A percentile compares a stretch with the other conserved stretches of the same genome.
Conservation (phyloP, 2,113 vertebrate genomes). For the Psettodes erumei region DNA sequence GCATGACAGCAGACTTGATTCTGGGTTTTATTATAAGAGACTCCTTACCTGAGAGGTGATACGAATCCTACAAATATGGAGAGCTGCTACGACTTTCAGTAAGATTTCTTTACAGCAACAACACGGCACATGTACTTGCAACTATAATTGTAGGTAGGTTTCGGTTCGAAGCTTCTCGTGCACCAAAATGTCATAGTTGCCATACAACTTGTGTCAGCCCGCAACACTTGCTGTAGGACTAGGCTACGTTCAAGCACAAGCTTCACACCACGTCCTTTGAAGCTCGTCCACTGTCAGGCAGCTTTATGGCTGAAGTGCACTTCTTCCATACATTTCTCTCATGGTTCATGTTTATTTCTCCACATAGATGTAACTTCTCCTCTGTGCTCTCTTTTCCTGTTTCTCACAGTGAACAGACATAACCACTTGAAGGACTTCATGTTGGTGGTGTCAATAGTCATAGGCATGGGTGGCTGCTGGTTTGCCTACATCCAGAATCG, state of each 20-base stretch:
- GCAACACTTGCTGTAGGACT: conserved; percentile 32
- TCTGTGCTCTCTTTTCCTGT: conserved; percentile 3
- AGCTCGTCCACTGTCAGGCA: neutral
- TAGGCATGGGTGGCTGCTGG: conserved; percentile 98
- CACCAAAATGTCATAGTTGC: conserved; percentile 21
- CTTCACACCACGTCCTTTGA: conserved; percentile 38
- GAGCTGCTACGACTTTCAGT: conserved; percentile 12
- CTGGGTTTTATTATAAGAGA: neutral
- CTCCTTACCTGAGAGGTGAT: neutral
- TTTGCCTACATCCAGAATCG: conserved; percentile 99
- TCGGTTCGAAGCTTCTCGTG: neutral
- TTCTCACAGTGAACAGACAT: conserved; percentile 90
- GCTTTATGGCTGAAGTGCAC: conserved; percentile 1
- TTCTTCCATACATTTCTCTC: neutral
- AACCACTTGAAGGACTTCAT: conserved; percentile 99
- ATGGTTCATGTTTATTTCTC: neutral
- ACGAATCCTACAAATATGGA: conserved; percentile 1
- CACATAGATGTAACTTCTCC: neutral
- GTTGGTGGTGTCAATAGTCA: conserved; percentile 98
- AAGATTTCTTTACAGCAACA: conserved; percentile 2
- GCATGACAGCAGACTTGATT: neutral
- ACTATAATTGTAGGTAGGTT: neutral
- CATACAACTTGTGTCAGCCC: conserved; percentile 41
- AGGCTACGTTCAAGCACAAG: neutral
- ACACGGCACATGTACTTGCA: neutral